Conservation (phyloP, 2,888 invertebrate genomes). For the Helobdella robusta region DNA sequence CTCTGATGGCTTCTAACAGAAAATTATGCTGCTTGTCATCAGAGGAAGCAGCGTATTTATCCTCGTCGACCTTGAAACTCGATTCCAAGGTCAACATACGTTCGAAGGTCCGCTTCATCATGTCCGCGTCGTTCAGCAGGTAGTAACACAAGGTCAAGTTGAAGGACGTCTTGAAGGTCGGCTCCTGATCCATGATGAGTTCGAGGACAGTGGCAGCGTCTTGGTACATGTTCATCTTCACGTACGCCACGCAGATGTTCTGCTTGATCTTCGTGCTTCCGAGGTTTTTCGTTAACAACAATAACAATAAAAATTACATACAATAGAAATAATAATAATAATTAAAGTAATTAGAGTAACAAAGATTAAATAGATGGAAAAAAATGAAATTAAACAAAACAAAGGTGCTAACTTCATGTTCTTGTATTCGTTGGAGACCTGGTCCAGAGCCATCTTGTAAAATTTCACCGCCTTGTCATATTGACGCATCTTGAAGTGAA, state of each 20-base stretch:
- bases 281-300: constrained; percentile 13
- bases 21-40: constrained; percentile 57
- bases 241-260: constrained; percentile 87
- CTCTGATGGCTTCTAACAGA: constrained; percentile 65
- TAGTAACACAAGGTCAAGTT: constrained; percentile 64
- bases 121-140: constrained; percentile 69
- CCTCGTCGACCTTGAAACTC: constrained; percentile 66
- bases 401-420: constrained; percentile 64
- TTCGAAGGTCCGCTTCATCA: constrained; percentile 83
- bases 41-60: constrained; percentile 49
- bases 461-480: constrained; percentile 90
- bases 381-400: not conserved
- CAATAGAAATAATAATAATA: not conserved
- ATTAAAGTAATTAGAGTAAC: not conserved
- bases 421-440: constrained; percentile 79
- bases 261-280: constrained; percentile 86
- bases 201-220: constrained; percentile 94
- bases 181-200: constrained; percentile 90
- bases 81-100: constrained; percentile 77
- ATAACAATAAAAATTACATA: not conserved
- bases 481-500: constrained; percentile 82
- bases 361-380: not conserved
- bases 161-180: constrained; percentile 77
- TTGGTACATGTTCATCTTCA: constrained; percentile 88
- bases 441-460: constrained; percentile 96